Percentiles rank a stretch among this genome's conserved stretches.
Evolutionary conservation across 2,797 vertebrate genomes (phyloP).

Genomic region (Schizopygopsis malacanthus): DNA sequence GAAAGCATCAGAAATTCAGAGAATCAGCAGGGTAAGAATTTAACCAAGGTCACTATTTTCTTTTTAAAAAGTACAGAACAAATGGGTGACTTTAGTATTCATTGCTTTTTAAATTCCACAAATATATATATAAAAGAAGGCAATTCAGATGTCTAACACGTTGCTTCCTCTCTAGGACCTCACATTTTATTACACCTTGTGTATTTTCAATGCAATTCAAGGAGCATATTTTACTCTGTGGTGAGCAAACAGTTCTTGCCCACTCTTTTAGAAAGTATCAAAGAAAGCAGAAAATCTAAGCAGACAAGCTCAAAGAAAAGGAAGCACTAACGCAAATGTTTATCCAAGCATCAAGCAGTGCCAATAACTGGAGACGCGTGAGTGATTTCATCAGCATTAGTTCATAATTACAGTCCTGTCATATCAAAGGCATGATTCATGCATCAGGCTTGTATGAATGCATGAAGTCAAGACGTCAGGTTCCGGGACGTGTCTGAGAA

Average conservation of each 20-base stretch:
- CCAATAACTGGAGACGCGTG: conserved; percentile 35
- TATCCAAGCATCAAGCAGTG: conserved; percentile 24
- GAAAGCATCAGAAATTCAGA: conserved; percentile 20
- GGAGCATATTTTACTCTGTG: conserved; percentile 12
- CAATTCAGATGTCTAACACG: neutral
- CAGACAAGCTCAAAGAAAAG: conserved; percentile 18
- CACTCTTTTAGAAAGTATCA: conserved; percentile 3
- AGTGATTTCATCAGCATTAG: conserved; percentile 58
- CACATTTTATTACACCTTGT: neutral
- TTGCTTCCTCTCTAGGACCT: neutral
- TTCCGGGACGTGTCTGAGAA: conserved; percentile 74
- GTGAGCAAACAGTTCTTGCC: neutral
- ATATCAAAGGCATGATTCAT: conserved; percentile 66
- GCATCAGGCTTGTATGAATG: conserved; percentile 60
- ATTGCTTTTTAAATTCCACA: neutral
- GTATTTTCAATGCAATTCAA: conserved; percentile 2
- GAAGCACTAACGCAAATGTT: conserved; percentile 18
- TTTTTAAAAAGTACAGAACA: neutral
- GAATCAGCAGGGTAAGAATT: conserved; percentile 14
- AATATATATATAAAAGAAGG: neutral
- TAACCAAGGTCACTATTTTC: neutral
- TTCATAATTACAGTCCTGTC: conserved; percentile 60
- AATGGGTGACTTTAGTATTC: neutral
- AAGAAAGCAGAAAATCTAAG: conserved; percentile 41
- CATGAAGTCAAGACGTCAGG: conserved; percentile 71